Conservation (phyloP, 2,113 vertebrate genomes). For the Heloderma charlesbogerti region DNA sequence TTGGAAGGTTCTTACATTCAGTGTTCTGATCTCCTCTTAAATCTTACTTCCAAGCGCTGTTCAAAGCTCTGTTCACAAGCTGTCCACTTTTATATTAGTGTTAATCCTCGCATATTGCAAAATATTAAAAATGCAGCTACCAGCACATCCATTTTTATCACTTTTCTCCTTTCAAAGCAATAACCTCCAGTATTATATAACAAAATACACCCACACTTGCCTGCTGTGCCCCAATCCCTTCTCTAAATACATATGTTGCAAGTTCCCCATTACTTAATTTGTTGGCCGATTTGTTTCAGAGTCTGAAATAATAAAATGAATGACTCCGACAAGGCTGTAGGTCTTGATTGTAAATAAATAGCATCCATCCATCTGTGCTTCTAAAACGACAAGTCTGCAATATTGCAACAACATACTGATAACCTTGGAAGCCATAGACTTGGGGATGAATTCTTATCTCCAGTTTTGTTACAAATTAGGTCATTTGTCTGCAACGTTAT, state of each 20-base stretch:
- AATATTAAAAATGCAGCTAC: background rate
- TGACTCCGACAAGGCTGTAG: too few relatives aligned
- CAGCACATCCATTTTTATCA: background rate
- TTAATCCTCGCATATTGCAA: background rate
- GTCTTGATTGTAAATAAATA: background rate
- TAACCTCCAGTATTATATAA: background rate
- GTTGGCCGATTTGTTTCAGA: slow-evolving; percentile 4
- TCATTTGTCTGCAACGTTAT: background rate
- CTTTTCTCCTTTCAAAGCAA: background rate
- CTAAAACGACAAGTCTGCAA: background rate
- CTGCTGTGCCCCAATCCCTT: background rate
- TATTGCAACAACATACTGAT: background rate
- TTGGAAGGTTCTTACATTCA: background rate
- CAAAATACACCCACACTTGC: background rate
- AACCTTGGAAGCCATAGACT: background rate
- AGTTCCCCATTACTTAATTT: background rate
- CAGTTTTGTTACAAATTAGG: background rate
- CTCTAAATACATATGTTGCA: background rate
- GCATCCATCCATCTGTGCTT: background rate
- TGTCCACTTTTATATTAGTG: background rate
- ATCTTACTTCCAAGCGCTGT: background rate
- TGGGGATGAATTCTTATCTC: background rate
- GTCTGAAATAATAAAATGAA: background rate
- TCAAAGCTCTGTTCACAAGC: background rate
- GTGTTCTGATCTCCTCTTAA: background rate